A percentile compares a stretch with the other conserved stretches of the same genome.
phyloP scores from a whole-genome alignment of 2,113 vertebrate genomes.

The Percopsis transmontana region DNA sequence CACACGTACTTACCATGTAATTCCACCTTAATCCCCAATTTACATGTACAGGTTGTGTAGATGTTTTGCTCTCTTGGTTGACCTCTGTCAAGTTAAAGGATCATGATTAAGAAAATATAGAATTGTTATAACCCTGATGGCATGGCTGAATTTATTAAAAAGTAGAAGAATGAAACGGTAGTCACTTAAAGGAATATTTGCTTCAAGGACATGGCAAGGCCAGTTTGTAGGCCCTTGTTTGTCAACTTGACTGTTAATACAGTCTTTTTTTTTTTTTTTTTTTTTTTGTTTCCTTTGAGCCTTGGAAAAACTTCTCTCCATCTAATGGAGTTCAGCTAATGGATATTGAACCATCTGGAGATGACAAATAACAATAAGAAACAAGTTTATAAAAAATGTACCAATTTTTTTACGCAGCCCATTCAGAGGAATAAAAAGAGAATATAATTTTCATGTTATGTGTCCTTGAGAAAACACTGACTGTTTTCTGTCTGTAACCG shows the following conservation, averaged over 20 bases:
- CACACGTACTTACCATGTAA: too few species aligned
- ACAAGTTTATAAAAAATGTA: conserved; percentile 36
- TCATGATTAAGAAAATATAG: too few species aligned
- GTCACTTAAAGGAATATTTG: conserved; percentile 43
- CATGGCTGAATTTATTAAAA: conserved; percentile 46
- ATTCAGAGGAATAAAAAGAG: conserved; percentile 8
- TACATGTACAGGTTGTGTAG: too few species aligned
- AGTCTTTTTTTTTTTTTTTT: conserved; percentile 38
- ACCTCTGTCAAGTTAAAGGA: too few species aligned
- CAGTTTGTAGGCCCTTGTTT: conserved; percentile 15
- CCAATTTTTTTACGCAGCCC: conserved; percentile 8
- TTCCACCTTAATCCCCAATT: too few species aligned
- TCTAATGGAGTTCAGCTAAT: conserved; percentile 42
- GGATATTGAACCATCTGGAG: conserved; percentile 22
- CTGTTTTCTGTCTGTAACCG: conserved; percentile 22
- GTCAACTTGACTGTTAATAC: conserved; percentile 38
- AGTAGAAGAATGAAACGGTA: conserved; percentile 39
- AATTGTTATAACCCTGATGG: too few species aligned
- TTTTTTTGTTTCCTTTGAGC: conserved; percentile 44
- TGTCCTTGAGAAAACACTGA: conserved; percentile 54
- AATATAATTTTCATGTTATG: conserved; percentile 8
- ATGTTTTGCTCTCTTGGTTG: too few species aligned
- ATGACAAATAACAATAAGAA: conserved; percentile 18
- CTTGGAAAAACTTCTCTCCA: conserved; percentile 43
- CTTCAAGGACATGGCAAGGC: conserved; percentile 39